Evolutionary conservation across 1,140 invertebrate species (phyloP).

Genomic region (Trichonephila clavipes): DNA sequence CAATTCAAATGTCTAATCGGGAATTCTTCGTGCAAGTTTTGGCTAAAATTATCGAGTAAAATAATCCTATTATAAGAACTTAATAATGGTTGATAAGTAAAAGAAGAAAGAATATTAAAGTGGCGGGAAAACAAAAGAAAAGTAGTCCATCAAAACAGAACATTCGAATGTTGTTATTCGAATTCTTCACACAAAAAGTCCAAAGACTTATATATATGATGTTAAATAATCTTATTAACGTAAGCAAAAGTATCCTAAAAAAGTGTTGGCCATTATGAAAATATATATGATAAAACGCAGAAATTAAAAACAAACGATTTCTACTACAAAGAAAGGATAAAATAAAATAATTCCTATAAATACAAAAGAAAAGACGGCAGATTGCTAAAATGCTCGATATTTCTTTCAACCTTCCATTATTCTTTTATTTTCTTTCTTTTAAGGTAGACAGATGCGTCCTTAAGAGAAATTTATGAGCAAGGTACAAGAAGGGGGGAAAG

Average conservation of each 20-base stretch:
- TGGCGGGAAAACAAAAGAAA: background rate
- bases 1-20: constrained; percentile 33
- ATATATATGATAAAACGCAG: too few relatives aligned
- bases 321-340: too few relatives aligned
- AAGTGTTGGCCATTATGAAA: background rate
- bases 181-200: background rate
- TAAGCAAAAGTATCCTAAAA: background rate
- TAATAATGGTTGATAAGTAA: background rate
- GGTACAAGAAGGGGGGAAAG: background rate
- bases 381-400: too few relatives aligned
- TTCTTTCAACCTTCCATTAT: too few relatives aligned
- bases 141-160: background rate
- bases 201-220: background rate
- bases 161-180: background rate
- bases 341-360: too few relatives aligned
- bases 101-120: background rate
- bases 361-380: too few relatives aligned
- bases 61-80: constrained; percentile 21
- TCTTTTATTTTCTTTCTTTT: too few relatives aligned
- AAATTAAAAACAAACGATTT: too few relatives aligned
- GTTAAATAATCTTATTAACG: background rate
- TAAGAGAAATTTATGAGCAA: background rate
- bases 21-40: constrained; percentile 21
- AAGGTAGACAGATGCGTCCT: background rate
- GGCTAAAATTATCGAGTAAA: constrained; percentile 11